Evolutionary conservation across 2,797 vertebrate genomes (phyloP).

Genomic region (Cichlasoma orientale): DNA sequence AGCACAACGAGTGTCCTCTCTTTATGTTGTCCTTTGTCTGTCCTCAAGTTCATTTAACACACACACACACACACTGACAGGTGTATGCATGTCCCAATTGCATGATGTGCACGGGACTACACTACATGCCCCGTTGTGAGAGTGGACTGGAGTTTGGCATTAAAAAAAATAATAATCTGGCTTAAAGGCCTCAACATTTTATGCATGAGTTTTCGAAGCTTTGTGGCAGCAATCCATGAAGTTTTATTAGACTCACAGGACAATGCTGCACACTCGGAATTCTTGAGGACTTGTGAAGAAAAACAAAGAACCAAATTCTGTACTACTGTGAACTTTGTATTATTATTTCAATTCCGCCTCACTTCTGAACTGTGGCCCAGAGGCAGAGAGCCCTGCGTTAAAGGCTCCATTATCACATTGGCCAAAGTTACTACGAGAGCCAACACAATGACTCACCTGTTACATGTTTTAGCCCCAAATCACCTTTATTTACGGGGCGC

Average conservation of each 20-base stretch:
- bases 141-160: not conserved
- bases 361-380: conserved; percentile 39
- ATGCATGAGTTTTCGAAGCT: conserved; percentile 22
- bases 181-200: conserved; percentile 17
- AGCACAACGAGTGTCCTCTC: rapidly evolving
- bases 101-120: conserved; percentile 26
- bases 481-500: conserved; percentile 44
- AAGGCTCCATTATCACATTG: conserved; percentile 18
- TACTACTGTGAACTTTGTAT: conserved; percentile 29
- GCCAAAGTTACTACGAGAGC: conserved; percentile 10
- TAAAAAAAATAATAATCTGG: not conserved
- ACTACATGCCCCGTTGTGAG: conserved; percentile 21
- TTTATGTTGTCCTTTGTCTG: not conserved
- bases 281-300: conserved; percentile 9
- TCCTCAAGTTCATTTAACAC: conserved; percentile 8
- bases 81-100: conserved; percentile 49
- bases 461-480: conserved; percentile 12
- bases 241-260: conserved; percentile 18
- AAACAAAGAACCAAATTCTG: conserved; percentile 1
- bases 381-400: conserved; percentile 15
- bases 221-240: not conserved
- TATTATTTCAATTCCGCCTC: conserved; percentile 25
- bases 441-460: conserved; percentile 36
- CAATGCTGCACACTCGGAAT: conserved; percentile 9
- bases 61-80: not conserved